A percentile compares a stretch with the other conserved stretches of the same genome.
Conservation (phyloP, 1,140 invertebrate species). For the Drosophila dunni region DNA sequence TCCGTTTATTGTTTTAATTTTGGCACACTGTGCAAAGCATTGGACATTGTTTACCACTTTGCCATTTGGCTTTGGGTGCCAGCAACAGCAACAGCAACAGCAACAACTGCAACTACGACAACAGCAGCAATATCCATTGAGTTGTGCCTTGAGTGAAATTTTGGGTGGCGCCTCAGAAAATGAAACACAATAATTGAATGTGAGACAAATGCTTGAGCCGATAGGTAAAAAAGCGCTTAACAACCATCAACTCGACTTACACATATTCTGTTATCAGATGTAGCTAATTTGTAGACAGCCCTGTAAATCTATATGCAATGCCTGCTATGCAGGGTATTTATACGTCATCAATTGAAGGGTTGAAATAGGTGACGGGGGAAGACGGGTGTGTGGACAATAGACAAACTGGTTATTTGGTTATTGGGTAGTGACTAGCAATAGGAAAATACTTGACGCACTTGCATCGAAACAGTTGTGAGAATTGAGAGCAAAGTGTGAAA, state of each 20-base stretch:
- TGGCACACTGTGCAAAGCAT: slow-evolving; percentile 60
- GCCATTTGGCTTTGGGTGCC: slow-evolving; percentile 72
- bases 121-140: slow-evolving; percentile 19
- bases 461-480: no score
- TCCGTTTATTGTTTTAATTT: slow-evolving; percentile 79
- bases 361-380: no score
- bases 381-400: no score
- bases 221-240: neutral
- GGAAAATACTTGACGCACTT: no score
- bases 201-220: slow-evolving; percentile 5
- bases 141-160: slow-evolving; percentile 42
- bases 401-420: no score
- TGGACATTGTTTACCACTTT: slow-evolving; percentile 79
- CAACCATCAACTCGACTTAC: neutral
- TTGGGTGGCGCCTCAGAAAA: slow-evolving; percentile 21
- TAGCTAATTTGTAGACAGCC: neutral
- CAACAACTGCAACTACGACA: slow-evolving; percentile 3
- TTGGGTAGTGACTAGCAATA: no score
- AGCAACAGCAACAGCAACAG: slow-evolving; percentile 13
- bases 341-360: no score
- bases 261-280: neutral
- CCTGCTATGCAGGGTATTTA: neutral
- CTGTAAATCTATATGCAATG: neutral
- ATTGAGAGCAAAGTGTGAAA: no score
- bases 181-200: slow-evolving; percentile 1